Evolutionary conservation across 2,888 invertebrate genomes (phyloP).

Genomic region (Tetropium fuscum): DNA sequence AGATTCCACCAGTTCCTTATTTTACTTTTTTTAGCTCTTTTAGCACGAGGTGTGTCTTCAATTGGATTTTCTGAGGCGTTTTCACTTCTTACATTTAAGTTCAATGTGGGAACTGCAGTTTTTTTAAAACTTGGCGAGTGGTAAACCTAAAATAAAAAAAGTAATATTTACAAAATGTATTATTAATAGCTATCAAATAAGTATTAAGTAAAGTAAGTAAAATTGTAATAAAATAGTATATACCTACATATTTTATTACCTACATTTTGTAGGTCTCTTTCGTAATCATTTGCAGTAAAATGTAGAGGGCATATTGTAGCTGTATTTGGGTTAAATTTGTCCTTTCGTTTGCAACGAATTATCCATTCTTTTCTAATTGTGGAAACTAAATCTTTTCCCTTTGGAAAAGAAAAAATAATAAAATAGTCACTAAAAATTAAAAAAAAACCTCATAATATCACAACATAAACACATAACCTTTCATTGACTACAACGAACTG

Average conservation of each 20-base stretch:
- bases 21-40: conserved; percentile 4
- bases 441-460: too few relatives aligned
- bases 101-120: conserved; percentile 22
- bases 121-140: conserved; percentile 19
- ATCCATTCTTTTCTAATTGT: conserved; percentile 29
- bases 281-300: conserved; percentile 30
- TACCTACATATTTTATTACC: conserved; percentile 10
- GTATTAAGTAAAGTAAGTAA: too few relatives aligned
- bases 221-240: neutral
- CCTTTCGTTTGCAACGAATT: conserved; percentile 21
- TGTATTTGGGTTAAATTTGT: conserved; percentile 26
- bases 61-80: neutral
- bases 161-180: too few relatives aligned
- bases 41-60: conserved; percentile 1
- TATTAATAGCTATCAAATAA: too few relatives aligned
- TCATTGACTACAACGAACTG: too few relatives aligned
- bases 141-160: conserved; percentile 25
- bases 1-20: conserved; percentile 1
- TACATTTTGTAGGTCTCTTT: conserved; percentile 29
- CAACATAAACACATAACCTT: too few relatives aligned
- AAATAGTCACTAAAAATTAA: too few relatives aligned
- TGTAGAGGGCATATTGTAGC: conserved; percentile 27
- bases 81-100: conserved; percentile 5
- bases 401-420: conserved; percentile 9
- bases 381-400: conserved; percentile 7